Evolutionary conservation across 2,797 vertebrate species (phyloP).

Genomic region (Zalophus californianus): DNA sequence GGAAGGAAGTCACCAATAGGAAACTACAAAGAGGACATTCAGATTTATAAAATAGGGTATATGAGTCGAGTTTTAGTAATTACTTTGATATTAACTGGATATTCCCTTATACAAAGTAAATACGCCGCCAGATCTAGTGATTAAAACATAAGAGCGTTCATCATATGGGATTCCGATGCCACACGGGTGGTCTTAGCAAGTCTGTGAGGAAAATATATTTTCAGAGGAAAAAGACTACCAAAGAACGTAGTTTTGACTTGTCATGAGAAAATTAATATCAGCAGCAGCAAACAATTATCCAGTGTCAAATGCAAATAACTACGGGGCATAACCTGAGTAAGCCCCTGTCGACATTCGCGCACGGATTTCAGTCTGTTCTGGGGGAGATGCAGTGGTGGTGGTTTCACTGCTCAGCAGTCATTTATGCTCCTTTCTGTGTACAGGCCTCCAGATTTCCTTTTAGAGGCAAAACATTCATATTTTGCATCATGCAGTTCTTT

Average conservation of each 20-base stretch:
- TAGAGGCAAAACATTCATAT: background rate
- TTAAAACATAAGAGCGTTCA: background rate
- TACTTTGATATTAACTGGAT: background rate
- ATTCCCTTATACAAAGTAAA: background rate
- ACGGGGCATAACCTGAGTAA: background rate
- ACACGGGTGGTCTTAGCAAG: accelerated
- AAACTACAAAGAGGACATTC: background rate
- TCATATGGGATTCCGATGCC: background rate
- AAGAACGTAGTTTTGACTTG: background rate
- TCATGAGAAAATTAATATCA: background rate
- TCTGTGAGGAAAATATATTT: background rate
- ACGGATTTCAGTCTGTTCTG: accelerated
- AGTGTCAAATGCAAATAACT: background rate
- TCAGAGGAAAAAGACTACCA: background rate
- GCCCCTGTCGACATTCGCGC: background rate
- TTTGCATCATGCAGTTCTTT: accelerated
- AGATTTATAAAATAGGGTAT: background rate
- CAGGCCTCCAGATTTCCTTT: background rate
- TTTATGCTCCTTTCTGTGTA: background rate
- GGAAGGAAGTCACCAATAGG: background rate
- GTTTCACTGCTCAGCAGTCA: accelerated
- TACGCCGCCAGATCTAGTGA: background rate
- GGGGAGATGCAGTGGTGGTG: accelerated
- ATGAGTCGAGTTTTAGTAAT: background rate
- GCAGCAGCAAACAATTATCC: background rate